These are phyloP conservation scores for Hoplostethus atlanticus DNA, from an alignment of 2,797 vertebrate species.

Conservation along the genomic window DNA sequence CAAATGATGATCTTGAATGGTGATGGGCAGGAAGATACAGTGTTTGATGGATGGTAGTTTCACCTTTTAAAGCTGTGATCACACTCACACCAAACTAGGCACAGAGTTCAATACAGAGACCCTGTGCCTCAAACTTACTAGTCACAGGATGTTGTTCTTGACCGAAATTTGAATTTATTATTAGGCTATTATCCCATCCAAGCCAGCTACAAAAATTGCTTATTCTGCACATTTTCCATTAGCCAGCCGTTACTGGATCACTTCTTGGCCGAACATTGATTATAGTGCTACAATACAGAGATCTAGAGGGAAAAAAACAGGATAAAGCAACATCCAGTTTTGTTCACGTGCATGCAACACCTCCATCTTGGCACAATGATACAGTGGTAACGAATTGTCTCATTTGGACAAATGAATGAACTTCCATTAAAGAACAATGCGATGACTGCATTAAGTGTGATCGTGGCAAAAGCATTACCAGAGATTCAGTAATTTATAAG, in stretches of 20 bases:
- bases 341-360: not conserved
- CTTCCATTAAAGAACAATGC: not conserved
- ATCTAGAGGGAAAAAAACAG: too few relatives aligned
- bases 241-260: not conserved
- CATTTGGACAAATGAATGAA: not conserved
- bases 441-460: not conserved
- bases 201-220: not conserved
- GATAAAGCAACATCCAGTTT: too few relatives aligned
- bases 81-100: not conserved
- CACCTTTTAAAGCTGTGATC: not conserved
- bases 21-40: not conserved
- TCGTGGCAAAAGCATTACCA: not conserved
- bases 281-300: not conserved
- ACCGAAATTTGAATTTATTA: not conserved
- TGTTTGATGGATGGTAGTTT: slow-evolving; percentile 3
- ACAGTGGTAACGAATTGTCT: not conserved
- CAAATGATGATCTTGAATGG: not conserved
- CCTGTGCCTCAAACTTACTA: not conserved
- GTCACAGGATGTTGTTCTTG: not conserved
- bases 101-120: not conserved
- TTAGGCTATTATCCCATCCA: slow-evolving; percentile 1
- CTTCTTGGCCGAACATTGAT: not conserved
- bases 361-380: not conserved
- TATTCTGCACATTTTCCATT: not conserved
- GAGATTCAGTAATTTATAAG: not conserved